phyloP scores from a whole-genome alignment of 2,888 invertebrate genomes.

The Diloba caeruleocephala region DNA sequence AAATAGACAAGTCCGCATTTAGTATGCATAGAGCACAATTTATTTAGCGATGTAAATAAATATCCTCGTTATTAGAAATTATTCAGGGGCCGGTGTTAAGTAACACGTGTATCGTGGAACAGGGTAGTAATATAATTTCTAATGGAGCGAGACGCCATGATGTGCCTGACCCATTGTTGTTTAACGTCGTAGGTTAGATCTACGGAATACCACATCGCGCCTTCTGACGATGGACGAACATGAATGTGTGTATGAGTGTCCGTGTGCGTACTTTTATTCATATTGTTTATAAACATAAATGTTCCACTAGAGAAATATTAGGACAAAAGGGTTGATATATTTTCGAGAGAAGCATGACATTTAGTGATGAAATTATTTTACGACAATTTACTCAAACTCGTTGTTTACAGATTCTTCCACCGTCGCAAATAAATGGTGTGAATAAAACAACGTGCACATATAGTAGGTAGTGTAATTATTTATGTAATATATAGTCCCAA shows the following conservation, averaged over 20 bases:
- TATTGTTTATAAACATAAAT: conserved; percentile 34
- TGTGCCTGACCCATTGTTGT: conserved; percentile 80
- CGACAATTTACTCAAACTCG: conserved; percentile 49
- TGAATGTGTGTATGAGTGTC: conserved; percentile 37
- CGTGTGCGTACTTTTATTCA: conserved; percentile 44
- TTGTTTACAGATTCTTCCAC: conserved; percentile 27
- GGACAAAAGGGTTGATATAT: conserved; percentile 24
- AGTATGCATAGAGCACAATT: conserved; percentile 73
- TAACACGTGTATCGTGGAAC: conserved; percentile 39
- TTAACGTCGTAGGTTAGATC: conserved; percentile 55
- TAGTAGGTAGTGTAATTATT: conserved; percentile 75
- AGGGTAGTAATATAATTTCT: conserved; percentile 57
- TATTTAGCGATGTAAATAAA: conserved; percentile 55
- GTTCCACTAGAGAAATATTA: conserved; percentile 16
- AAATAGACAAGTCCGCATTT: conserved; percentile 82
- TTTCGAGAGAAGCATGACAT: conserved; percentile 45
- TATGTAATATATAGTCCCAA: conserved; percentile 70
- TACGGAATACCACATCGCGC: conserved; percentile 64
- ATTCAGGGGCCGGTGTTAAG: conserved; percentile 38
- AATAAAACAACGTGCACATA: conserved; percentile 50
- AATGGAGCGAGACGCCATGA: conserved; percentile 71
- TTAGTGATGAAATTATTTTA: conserved; percentile 50
- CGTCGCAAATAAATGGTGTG: conserved; percentile 55
- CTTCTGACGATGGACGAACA: conserved; percentile 56
- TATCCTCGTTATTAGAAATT: conserved; percentile 56